Percentiles rank a stretch among this genome's conserved stretches.
Conservation (phyloP, 2,113 vertebrate genomes). For the Regulus satrapa region DNA sequence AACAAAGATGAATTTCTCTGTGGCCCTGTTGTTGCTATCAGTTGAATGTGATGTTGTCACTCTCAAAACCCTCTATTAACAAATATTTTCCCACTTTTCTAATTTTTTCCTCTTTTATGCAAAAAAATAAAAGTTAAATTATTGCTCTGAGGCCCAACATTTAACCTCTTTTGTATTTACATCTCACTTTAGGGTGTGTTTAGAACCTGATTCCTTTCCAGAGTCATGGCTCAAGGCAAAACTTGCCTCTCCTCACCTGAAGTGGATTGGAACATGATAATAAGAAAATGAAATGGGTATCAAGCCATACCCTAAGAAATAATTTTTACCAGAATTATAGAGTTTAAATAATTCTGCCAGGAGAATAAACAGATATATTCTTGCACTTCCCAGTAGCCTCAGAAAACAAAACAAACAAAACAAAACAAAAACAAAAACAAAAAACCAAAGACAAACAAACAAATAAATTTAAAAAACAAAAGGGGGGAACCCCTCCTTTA, state of each 20-base stretch:
- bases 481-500: too few relatives aligned
- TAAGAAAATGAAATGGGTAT: neutral
- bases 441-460: too few relatives aligned
- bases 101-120: neutral
- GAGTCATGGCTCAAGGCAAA: neutral
- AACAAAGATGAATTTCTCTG: neutral
- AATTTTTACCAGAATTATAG: neutral
- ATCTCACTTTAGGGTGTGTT: fast-evolving
- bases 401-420: neutral
- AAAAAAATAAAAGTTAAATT: neutral
- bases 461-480: too few relatives aligned
- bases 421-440: neutral
- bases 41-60: neutral
- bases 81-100: neutral
- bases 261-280: neutral
- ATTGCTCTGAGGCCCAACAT: too few relatives aligned
- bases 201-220: neutral
- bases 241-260: neutral
- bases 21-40: neutral
- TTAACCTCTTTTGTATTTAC: neutral
- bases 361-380: neutral
- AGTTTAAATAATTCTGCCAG: neutral
- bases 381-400: neutral
- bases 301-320: neutral
- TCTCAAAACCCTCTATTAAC: neutral